These are phyloP conservation scores for Cephus pulcher DNA, from an alignment of 2,888 invertebrate species.

Conservation along the genomic window DNA sequence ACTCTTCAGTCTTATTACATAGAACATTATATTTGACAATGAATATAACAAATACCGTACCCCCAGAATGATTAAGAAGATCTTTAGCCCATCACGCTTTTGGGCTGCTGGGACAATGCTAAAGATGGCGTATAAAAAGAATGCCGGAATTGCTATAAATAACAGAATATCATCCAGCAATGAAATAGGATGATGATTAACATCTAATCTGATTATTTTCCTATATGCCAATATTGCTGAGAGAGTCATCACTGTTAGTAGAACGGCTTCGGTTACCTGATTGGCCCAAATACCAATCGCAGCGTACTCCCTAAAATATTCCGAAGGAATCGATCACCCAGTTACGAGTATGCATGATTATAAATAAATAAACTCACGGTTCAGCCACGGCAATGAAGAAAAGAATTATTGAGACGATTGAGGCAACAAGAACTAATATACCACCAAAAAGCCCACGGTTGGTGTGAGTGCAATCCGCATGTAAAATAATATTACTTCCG, in stretches of 20 bases:
- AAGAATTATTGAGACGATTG: slow-evolving; percentile 70
- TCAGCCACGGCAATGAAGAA: slow-evolving; percentile 72
- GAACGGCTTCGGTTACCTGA: slow-evolving; percentile 68
- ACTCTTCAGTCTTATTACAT: background rate
- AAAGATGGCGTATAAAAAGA: slow-evolving; percentile 78
- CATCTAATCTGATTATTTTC: slow-evolving; percentile 75
- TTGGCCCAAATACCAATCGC: slow-evolving; percentile 69
- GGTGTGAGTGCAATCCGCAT: slow-evolving; percentile 82
- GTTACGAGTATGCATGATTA: background rate
- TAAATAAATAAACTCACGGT: slow-evolving; percentile 58
- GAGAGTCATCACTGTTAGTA: slow-evolving; percentile 72
- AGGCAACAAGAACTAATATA: slow-evolving; percentile 71
- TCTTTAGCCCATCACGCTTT: slow-evolving; percentile 68
- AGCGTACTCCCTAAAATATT: slow-evolving; percentile 65
- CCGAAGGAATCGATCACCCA: background rate
- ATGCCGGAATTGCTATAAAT: slow-evolving; percentile 79
- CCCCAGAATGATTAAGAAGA: slow-evolving; percentile 70
- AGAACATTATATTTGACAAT: background rate
- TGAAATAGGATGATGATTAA: slow-evolving; percentile 75
- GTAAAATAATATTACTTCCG: slow-evolving; percentile 71
- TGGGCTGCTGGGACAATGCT: slow-evolving; percentile 76
- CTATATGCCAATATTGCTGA: slow-evolving; percentile 72
- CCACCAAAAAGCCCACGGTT: slow-evolving; percentile 81
- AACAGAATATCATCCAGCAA: slow-evolving; percentile 77
- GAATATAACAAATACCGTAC: slow-evolving; percentile 56